A percentile compares a stretch with the other conserved stretches of the same genome.
Evolutionary conservation across 2,888 invertebrate species (phyloP).

Genomic region (Artemia sinica): DNA sequence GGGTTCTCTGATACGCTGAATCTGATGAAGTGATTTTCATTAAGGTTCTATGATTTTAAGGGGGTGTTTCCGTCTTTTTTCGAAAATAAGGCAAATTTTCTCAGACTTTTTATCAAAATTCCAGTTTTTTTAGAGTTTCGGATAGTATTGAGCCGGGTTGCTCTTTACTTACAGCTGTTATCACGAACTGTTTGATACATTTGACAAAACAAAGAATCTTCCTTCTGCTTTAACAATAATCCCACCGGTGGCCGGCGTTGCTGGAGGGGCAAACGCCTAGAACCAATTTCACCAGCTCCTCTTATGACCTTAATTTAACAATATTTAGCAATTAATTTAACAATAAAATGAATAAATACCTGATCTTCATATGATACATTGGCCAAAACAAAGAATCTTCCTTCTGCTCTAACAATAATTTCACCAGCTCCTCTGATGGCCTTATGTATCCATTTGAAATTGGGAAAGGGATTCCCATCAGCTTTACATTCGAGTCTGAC

Average conservation of each 20-base stretch:
- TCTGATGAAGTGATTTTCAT: too few species aligned
- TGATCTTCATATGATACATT: conserved; percentile 9
- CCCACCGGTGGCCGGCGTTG: too few species aligned
- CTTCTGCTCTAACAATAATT: background rate
- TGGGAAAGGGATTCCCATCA: background rate
- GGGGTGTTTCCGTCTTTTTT: too few species aligned
- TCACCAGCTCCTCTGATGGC: background rate
- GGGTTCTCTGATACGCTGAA: too few species aligned
- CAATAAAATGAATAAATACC: background rate
- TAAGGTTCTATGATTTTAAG: too few species aligned
- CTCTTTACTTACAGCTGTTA: too few species aligned
- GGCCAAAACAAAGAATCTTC: background rate
- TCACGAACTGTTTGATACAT: background rate
- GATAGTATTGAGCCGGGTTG: too few species aligned
- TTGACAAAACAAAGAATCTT: background rate
- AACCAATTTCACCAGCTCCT: background rate
- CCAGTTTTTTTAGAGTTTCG: too few species aligned
- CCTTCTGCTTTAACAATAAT: background rate
- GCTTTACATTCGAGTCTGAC: background rate
- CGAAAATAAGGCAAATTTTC: too few species aligned
- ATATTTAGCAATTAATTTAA: too few species aligned
- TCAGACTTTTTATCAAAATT: too few species aligned
- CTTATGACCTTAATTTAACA: background rate
- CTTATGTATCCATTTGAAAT: background rate
- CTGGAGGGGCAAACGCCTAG: too few species aligned